These are phyloP conservation scores for Lydus trimaculatus DNA, from an alignment of 2,888 invertebrate species.

Conservation along the genomic window DNA sequence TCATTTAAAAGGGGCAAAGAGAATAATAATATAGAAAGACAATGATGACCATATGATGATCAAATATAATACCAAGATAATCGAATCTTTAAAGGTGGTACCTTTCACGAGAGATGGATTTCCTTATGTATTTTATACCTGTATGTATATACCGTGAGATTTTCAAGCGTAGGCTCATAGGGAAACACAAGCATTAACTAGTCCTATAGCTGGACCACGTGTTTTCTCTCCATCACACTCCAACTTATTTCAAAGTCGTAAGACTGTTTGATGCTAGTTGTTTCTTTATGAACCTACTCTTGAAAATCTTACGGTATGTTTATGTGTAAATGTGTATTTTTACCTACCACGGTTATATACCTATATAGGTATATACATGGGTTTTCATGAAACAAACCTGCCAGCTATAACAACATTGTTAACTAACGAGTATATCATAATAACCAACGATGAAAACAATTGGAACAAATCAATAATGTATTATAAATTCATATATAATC, in stretches of 20 bases:
- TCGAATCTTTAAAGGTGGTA: conserved; percentile 11
- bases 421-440: conserved; percentile 55
- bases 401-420: conserved; percentile 51
- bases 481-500: not conserved
- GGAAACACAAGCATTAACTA: no score
- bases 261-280: no score
- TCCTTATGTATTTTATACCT: not conserved
- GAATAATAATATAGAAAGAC: conserved; percentile 16
- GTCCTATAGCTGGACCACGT: no score
- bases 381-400: conserved; percentile 19
- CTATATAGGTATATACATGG: no score
- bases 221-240: no score
- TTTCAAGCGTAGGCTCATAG: no score
- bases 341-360: not conserved
- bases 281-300: no score
- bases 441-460: conserved; percentile 37
- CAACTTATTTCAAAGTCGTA: no score
- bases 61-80: not conserved
- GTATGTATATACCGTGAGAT: no score
- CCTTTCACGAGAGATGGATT: not conserved
- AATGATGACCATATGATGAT: conserved; percentile 11
- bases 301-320: no score
- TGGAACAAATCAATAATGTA: not conserved
- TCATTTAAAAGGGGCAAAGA: no score
- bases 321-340: no score